Evolutionary conservation across 2,113 vertebrate species (phyloP).

Genomic region (Budorcas taxicolor): DNA sequence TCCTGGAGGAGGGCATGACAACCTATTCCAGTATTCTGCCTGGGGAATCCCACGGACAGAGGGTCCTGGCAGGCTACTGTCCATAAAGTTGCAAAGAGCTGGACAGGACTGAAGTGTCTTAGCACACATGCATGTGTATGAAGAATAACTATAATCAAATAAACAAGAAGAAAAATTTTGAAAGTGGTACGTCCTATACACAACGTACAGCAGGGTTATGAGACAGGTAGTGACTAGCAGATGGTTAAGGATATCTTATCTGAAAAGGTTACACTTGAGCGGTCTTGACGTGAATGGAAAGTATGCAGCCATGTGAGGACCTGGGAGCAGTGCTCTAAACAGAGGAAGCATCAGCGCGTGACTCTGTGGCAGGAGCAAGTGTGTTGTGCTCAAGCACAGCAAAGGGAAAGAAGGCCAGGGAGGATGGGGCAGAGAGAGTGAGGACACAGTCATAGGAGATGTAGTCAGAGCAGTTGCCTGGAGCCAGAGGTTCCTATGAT

Average conservation of each 20-base stretch:
- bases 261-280: background rate
- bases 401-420: background rate
- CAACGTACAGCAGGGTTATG: background rate
- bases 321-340: background rate
- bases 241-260: background rate
- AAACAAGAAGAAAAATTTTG: background rate
- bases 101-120: background rate
- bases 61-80: background rate
- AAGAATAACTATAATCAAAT: background rate
- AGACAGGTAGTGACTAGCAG: background rate
- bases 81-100: background rate
- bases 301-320: background rate
- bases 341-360: background rate
- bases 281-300: background rate
- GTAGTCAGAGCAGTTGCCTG: background rate
- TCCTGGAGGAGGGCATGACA: background rate
- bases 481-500: background rate
- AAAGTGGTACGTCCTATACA: background rate
- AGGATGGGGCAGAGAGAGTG: background rate
- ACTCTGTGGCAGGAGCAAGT: background rate
- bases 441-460: background rate
- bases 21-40: background rate
- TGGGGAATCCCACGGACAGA: background rate
- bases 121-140: background rate
- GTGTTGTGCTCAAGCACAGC: background rate